Evolutionary conservation across 2,888 invertebrate species (phyloP).

Genomic region (Clitarchus hookeri): DNA sequence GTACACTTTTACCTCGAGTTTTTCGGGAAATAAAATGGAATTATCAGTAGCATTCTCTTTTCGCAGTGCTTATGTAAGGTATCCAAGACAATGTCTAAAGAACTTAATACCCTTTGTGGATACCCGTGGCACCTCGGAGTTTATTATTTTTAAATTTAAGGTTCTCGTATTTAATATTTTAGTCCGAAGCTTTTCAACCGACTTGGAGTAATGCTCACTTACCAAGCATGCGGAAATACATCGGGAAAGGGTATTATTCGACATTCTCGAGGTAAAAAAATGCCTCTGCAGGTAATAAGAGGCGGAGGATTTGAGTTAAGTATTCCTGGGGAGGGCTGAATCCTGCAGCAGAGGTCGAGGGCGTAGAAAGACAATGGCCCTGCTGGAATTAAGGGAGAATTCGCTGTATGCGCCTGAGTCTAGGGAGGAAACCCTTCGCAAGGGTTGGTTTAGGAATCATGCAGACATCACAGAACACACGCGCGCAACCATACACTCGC

Average conservation of each 20-base stretch:
- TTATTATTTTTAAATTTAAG: neutral
- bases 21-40: neutral
- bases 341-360: neutral
- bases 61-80: neutral
- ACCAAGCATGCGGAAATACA: neutral
- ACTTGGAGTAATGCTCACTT: neutral
- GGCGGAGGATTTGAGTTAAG: neutral
- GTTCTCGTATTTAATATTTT: neutral
- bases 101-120: neutral
- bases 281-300: neutral
- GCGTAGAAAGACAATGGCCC: neutral
- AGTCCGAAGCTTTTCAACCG: constrained; percentile 14
- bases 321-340: constrained; percentile 6
- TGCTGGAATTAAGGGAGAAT: constrained; percentile 9
- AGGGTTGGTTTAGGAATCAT: neutral
- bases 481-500: neutral
- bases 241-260: neutral
- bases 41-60: neutral
- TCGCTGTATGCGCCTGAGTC: neutral
- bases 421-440: neutral
- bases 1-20: neutral
- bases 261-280: constrained; percentile 12
- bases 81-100: neutral
- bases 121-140: neutral
- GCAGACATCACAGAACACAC: neutral